Evolutionary conservation across 2,113 vertebrate genomes (phyloP).

Genomic region (Pachyramphus minor): DNA sequence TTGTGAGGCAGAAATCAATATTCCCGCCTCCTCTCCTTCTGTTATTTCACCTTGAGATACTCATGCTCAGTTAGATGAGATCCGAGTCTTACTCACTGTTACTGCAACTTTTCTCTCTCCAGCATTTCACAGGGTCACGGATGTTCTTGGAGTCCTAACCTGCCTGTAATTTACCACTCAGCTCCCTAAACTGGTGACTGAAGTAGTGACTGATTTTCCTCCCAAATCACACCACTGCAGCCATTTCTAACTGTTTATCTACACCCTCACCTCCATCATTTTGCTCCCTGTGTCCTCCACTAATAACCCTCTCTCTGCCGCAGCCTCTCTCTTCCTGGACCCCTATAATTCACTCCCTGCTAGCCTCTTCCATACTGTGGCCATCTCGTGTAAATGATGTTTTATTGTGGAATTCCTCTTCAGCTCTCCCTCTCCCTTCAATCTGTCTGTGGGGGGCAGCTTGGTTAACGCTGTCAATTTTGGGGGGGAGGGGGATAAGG

Average conservation of each 20-base stretch:
- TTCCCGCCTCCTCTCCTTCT: conserved; percentile 57
- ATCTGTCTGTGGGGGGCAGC: not conserved
- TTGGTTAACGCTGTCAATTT: not conserved
- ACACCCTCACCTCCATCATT: not conserved
- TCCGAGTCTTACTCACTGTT: conserved; percentile 43
- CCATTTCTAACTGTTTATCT: conserved; percentile 38
- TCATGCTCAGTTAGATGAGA: conserved; percentile 37
- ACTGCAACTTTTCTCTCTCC: conserved; percentile 10
- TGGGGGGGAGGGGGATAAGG: not conserved
- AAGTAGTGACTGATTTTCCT: conserved; percentile 19
- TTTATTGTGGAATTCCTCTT: not conserved
- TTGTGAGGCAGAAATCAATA: conserved; percentile 62
- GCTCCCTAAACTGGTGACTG: conserved; percentile 4
- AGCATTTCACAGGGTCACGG: conserved; percentile 20
- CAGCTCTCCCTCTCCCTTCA: not conserved
- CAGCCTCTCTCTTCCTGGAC: not conserved
- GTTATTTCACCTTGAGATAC: conserved; percentile 57
- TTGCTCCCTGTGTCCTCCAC: conserved; percentile 23
- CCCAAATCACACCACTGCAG: not conserved
- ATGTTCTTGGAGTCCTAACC: not conserved
- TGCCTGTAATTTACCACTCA: conserved; percentile 30
- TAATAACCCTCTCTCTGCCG: not conserved
- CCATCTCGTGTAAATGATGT: not conserved
- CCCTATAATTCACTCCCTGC: conserved; percentile 29
- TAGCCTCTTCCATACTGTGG: not conserved